Conservation (phyloP, 1,140 invertebrate genomes). For the Phenacoccus solenopsis region DNA sequence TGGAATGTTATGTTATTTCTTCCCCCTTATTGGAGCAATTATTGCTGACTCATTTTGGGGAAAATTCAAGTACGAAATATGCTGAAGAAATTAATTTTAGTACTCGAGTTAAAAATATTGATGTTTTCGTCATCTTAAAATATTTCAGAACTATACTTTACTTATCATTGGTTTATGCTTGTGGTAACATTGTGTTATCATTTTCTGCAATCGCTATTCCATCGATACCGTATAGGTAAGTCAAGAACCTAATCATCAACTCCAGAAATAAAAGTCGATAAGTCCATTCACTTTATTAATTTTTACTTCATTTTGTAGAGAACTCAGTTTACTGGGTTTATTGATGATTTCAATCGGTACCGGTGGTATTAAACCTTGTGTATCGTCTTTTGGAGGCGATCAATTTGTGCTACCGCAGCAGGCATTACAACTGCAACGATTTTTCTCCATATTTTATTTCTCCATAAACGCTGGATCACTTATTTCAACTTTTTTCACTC, state of each 20-base stretch:
- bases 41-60: slow-evolving; percentile 67
- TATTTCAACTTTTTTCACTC: slow-evolving; percentile 78
- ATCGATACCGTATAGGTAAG: slow-evolving; percentile 42
- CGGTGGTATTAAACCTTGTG: slow-evolving; percentile 95
- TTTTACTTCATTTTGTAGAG: slow-evolving; percentile 46
- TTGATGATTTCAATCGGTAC: slow-evolving; percentile 78
- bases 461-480: slow-evolving; percentile 85
- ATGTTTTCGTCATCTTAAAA: not conserved
- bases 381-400: slow-evolving; percentile 94
- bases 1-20: slow-evolving; percentile 68
- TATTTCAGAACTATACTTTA: slow-evolving; percentile 61
- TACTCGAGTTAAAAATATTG: too few species aligned
- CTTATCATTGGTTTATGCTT: slow-evolving; percentile 72
- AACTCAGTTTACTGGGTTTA: slow-evolving; percentile 60
- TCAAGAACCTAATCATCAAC: too few species aligned
- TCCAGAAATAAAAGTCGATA: too few species aligned
- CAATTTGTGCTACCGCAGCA: slow-evolving; percentile 76
- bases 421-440: slow-evolving; percentile 58
- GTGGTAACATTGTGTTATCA: slow-evolving; percentile 69
- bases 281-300: too few species aligned
- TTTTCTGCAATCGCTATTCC: slow-evolving; percentile 47
- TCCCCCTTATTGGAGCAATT: slow-evolving; percentile 73
- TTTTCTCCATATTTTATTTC: slow-evolving; percentile 91
- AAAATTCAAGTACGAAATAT: slow-evolving; percentile 39
- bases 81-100: not conserved